phyloP scores from a whole-genome alignment of 2,888 invertebrate genomes.

The Papilio elwesi region DNA sequence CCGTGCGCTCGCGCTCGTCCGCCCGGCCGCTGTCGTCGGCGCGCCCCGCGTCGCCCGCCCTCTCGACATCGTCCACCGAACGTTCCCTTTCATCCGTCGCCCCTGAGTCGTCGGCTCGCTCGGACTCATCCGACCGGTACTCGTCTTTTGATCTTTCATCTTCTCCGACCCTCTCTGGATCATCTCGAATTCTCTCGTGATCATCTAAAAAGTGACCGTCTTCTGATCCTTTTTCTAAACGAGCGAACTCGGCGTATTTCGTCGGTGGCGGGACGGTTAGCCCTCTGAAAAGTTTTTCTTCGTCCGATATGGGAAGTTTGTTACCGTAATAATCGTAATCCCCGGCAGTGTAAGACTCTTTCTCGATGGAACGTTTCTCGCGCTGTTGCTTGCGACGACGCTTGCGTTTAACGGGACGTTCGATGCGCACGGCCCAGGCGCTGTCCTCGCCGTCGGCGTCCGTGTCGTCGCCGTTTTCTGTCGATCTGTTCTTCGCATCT shows the following conservation, averaged over 20 bases:
- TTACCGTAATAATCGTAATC: slow-evolving; percentile 75
- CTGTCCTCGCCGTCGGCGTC: slow-evolving; percentile 65
- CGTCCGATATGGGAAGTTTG: slow-evolving; percentile 66
- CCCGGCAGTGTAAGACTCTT: slow-evolving; percentile 59
- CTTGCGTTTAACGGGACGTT: slow-evolving; percentile 59
- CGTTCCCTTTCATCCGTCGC: slow-evolving; percentile 41
- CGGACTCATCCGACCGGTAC: slow-evolving; percentile 47
- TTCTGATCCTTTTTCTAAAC: slow-evolving; percentile 58
- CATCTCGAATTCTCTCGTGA: slow-evolving; percentile 65
- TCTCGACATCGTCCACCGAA: slow-evolving; percentile 47
- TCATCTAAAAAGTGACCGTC: slow-evolving; percentile 64
- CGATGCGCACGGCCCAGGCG: slow-evolving; percentile 56
- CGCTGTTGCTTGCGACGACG: slow-evolving; percentile 66
- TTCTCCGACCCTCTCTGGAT: slow-evolving; percentile 55
- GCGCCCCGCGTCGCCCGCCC: slow-evolving; percentile 53
- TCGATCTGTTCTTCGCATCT: slow-evolving; percentile 42
- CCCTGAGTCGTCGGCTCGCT: slow-evolving; percentile 46
- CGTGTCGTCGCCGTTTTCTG: slow-evolving; percentile 48
- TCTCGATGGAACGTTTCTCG: slow-evolving; percentile 56
- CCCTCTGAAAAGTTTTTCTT: slow-evolving; percentile 65
- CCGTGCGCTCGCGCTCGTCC: slow-evolving; percentile 54
- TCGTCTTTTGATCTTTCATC: slow-evolving; percentile 52
- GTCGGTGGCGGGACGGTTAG: slow-evolving; percentile 71
- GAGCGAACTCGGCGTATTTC: slow-evolving; percentile 63
- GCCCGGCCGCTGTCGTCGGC: slow-evolving; percentile 53